Base-by-base conservation (phyloP, 2,797 vertebrate species). In the Coregonus sp. region DNA sequence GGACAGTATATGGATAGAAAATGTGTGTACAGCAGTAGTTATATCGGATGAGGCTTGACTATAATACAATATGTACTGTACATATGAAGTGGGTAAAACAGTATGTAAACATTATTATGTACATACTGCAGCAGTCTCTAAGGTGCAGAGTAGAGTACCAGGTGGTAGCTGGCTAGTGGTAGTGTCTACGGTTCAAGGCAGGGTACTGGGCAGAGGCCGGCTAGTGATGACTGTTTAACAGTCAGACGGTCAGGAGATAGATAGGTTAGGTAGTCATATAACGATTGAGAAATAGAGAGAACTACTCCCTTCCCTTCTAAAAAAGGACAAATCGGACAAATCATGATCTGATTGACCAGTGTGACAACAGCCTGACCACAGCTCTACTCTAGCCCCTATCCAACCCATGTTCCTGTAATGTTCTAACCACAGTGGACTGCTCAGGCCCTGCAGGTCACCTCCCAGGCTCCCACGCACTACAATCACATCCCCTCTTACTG, bases 401-500 rank as follows among this genome's bases (percentile, higher is more conserved):
- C 29, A 29, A 29, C 63, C 51, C 74, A 5, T 56, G 65, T n/a
- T 86, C 75, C 74, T 81, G 82, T 81, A 82, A 82, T 59, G 33
- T 75, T 15, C 63, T 50, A 66, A 74, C 83, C 74, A 4, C 80
- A 80, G 56, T 70, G 81, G 81, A 79, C 56, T 75, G 71, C 79
- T 73, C 78, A 20, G n/a, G 59, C 65, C n/a, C 73, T 80, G 70
- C 6, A 12, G 66, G 61, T 81, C 84, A 79, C 81, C 71, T 76
- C 73, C 71, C 80, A 74, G 70, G 82, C 73, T 84, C 79, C 78
- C 80, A 82, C 81, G 70, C 63, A 59, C 35, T 78, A 18, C 75
- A 78, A 75, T 54, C 65, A 76, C 20, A 74, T 78, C 75, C 72
- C 65, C 72, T 67, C 31, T 89, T 86, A 86, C 76, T 84, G 67